These are phyloP conservation scores for Rhyzopertha dominica DNA, from an alignment of 1,140 invertebrate species.

Conservation along the genomic window DNA sequence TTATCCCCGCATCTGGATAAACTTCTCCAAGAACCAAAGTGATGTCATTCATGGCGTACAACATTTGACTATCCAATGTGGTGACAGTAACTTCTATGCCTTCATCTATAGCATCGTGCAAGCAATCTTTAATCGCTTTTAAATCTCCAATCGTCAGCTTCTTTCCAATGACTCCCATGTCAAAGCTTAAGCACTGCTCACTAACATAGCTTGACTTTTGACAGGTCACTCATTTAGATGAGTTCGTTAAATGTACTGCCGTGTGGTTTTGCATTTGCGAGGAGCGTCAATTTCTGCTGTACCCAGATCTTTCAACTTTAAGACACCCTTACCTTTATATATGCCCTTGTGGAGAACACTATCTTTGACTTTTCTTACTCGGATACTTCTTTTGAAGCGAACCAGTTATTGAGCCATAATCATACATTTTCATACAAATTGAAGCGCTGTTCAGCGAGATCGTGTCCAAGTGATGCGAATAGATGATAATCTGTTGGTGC, in stretches of 20 bases:
- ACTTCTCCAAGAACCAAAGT: constrained; percentile 72
- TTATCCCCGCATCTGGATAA: constrained; percentile 62
- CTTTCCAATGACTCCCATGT: constrained; percentile 63
- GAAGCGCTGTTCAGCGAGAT: no score
- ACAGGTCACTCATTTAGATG: constrained; percentile 57
- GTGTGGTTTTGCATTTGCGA: constrained; percentile 87
- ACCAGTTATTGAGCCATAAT: no score
- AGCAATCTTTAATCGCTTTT: constrained; percentile 55
- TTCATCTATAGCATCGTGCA: constrained; percentile 57
- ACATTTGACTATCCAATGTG: constrained; percentile 56
- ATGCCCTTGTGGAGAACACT: no score
- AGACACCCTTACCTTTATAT: no score
- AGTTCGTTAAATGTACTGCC: constrained; percentile 75
- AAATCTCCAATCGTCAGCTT: constrained; percentile 56
- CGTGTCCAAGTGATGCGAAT: no score
- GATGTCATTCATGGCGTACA: constrained; percentile 55
- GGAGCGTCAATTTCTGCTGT: no score
- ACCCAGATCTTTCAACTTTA: no score
- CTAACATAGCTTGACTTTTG: constrained; percentile 62
- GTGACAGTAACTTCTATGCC: constrained; percentile 51
- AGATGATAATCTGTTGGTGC: no score
- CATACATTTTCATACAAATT: no score
- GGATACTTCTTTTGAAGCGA: no score
- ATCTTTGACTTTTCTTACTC: no score
- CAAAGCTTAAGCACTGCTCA: constrained; percentile 59